Percentiles rank a stretch among this genome's conserved stretches.
Conservation (phyloP, 2,888 invertebrate species). For the Therioaphis trifolii region DNA sequence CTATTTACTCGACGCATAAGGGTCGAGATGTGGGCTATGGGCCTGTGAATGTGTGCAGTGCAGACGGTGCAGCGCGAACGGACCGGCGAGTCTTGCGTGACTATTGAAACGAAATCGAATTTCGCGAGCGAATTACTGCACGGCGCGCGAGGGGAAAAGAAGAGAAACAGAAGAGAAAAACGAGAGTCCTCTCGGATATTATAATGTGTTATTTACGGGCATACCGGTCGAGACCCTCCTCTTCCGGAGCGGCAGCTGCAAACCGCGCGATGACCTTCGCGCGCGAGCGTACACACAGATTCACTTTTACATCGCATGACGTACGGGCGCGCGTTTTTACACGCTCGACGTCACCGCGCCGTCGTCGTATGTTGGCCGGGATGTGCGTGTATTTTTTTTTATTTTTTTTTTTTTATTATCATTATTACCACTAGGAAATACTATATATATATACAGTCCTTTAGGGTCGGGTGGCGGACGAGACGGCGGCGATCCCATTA, state of each 20-base stretch:
- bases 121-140: background rate
- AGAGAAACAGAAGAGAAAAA: conserved; percentile 2
- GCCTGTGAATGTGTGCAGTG: background rate
- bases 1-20: background rate
- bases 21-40: background rate
- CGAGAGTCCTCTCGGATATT: conserved; percentile 31
- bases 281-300: conserved; percentile 3
- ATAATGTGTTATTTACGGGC: background rate
- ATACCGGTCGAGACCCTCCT: background rate
- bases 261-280: conserved; percentile 54
- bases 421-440: conserved; percentile 11
- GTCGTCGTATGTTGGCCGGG: too few species aligned
- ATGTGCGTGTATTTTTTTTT: background rate
- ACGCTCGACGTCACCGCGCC: background rate
- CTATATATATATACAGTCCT: background rate
- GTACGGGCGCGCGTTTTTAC: background rate
- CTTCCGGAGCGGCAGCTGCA: conserved; percentile 62
- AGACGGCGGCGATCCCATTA: conserved; percentile 26
- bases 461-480: conserved; percentile 7
- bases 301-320: conserved; percentile 3
- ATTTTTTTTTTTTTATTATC: conserved; percentile 18
- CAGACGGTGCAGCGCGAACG: too few species aligned
- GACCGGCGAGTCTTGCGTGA: too few species aligned
- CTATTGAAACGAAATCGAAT: background rate
- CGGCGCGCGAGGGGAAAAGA: background rate